Evolutionary conservation across 1,140 invertebrate genomes (phyloP).

Genomic region (Melipona quadrifasciata): DNA sequence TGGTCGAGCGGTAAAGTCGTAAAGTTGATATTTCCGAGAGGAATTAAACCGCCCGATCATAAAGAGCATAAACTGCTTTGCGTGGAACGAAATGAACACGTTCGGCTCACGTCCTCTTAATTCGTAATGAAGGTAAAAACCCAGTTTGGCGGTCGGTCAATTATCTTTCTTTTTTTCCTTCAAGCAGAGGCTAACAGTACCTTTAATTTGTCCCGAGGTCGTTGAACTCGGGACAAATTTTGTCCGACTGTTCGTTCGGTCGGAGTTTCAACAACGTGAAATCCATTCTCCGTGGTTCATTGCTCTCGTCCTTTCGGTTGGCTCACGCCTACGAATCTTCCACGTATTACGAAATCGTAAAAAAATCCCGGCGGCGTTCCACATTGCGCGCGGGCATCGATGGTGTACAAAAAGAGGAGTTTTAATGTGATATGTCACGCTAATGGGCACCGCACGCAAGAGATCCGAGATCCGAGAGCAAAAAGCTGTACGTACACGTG

Average conservation of each 20-base stretch:
- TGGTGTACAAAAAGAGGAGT: not conserved
- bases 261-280: not conserved
- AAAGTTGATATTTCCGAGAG: not conserved
- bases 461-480: not conserved
- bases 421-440: conserved; percentile 32
- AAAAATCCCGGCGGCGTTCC: not conserved
- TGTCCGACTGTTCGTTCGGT: not conserved
- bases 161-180: conserved; percentile 4
- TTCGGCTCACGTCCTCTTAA: not conserved
- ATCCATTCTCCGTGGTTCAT: conserved; percentile 28
- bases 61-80: no score
- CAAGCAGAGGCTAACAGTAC: conserved; percentile 27
- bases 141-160: not conserved
- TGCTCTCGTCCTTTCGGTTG: conserved; percentile 25
- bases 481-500: conserved; percentile 27
- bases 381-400: not conserved
- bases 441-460: conserved; percentile 36
- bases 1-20: no score
- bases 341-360: not conserved
- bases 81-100: not conserved
- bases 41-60: not conserved
- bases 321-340: conserved; percentile 18
- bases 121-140: conserved; percentile 8
- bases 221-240: not conserved
- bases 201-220: conserved; percentile 34